phyloP scores from a whole-genome alignment of 2,888 invertebrate genomes.

The Yponomeuta evonymella region DNA sequence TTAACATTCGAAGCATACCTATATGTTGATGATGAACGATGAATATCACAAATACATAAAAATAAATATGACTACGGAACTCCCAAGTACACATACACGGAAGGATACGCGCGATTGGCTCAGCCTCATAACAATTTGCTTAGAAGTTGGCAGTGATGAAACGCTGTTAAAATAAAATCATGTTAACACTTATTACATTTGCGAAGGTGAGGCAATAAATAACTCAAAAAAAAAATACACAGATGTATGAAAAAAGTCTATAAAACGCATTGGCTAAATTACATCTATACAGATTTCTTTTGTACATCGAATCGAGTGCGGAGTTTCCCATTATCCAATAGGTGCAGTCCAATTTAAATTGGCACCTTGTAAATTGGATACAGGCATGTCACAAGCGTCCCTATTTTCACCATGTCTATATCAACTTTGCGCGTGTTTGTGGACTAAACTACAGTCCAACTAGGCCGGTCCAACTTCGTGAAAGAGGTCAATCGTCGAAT shows the following conservation, averaged over 20 bases:
- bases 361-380: background rate
- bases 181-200: background rate
- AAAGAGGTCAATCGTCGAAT: too few species aligned
- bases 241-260: background rate
- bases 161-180: background rate
- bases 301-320: background rate
- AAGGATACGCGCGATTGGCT: conserved; percentile 27
- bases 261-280: background rate
- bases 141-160: conserved; percentile 26
- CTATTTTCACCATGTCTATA: background rate
- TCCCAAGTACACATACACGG: conserved; percentile 18
- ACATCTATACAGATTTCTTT: background rate
- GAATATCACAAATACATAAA: background rate
- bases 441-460: too few species aligned
- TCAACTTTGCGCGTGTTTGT: too few species aligned
- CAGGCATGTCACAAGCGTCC: background rate
- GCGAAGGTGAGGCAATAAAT: background rate
- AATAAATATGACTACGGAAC: conserved; percentile 3
- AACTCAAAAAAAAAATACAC: background rate
- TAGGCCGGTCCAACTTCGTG: too few species aligned
- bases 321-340: background rate
- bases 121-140: conserved; percentile 34
- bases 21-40: too few species aligned
- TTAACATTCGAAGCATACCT: too few species aligned
- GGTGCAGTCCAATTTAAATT: background rate